A percentile compares a stretch with the other conserved stretches of the same genome.
phyloP scores from a whole-genome alignment of 2,888 invertebrate genomes.

The Xylocampa areola region DNA sequence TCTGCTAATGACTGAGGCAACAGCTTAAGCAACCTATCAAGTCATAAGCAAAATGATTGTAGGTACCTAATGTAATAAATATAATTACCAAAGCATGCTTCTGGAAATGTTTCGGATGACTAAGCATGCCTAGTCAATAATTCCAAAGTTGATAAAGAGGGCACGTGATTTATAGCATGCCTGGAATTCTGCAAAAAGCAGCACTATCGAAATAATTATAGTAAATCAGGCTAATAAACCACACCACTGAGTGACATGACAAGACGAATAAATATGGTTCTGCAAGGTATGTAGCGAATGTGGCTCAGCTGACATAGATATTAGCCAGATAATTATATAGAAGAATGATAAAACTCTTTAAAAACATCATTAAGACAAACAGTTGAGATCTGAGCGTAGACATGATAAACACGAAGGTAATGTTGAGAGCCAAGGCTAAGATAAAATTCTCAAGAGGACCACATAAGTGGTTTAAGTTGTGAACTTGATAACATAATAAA shows the following conservation, averaged over 20 bases:
- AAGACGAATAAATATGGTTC: slow-evolving; percentile 35
- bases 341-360: slow-evolving; percentile 43
- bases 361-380: slow-evolving; percentile 40
- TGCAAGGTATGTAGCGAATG: slow-evolving; percentile 6
- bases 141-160: not conserved
- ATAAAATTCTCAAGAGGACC: slow-evolving; percentile 35
- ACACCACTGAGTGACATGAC: slow-evolving; percentile 6
- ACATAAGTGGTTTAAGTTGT: slow-evolving; percentile 10
- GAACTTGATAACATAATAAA: slow-evolving; percentile 36
- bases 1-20: too few species aligned
- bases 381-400: slow-evolving; percentile 13
- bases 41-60: not conserved
- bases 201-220: not conserved
- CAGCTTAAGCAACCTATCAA: slow-evolving; percentile 1
- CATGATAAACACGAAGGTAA: slow-evolving; percentile 37
- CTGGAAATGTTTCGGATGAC: slow-evolving; percentile 12
- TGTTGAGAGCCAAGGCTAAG: slow-evolving; percentile 42
- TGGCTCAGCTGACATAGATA: slow-evolving; percentile 19
- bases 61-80: too few species aligned
- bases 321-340: slow-evolving; percentile 41
- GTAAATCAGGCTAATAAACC: slow-evolving; percentile 5
- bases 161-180: slow-evolving; percentile 29
- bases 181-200: slow-evolving; percentile 4
- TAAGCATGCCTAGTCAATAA: slow-evolving; percentile 2
- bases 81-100: slow-evolving; percentile 3